Base-by-base conservation (phyloP, 2,113 vertebrate species). In the Todiramphus saurophagus region DNA sequence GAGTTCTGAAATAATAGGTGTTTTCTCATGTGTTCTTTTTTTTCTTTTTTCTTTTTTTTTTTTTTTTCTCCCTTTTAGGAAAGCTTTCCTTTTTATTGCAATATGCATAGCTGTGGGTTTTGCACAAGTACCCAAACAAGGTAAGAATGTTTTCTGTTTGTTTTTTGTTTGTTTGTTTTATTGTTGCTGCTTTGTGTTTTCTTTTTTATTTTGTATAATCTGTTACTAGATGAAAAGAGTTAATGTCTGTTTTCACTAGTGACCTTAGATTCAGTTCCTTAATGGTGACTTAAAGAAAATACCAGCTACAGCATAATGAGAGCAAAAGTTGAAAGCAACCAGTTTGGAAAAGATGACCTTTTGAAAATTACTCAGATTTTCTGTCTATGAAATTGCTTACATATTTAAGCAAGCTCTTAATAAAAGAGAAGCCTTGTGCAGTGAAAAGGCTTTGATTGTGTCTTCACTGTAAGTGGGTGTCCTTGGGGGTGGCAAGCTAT, bases 41-140 rank as follows among this genome's bases (percentile, higher is more conserved):
- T 25, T 25, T 51, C 14, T 25, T 51, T 51, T 19, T 31, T 76
- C 46, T 82, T 11, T 51, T 25, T 51, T 27, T 25, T 51, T 27
- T 19, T 31, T 76, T 43, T 82, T 37, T 83, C 89, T 95, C 62
- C 46, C 35, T 83, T 97, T n/a, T 66, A 99, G 99, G 99, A 99
- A 98, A 98, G 97, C 97, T 95, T 90, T 99, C 95, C 97, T 99
- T 97, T 98, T 99, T 96, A 97, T 99, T 97, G 97, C 99, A 98
- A 96, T 98, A 99, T 99, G 99, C 97, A 92, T 98, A 97, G 97
- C 98, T 96, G 98, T 98, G 91, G 96, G 98, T 95, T 96, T 98
- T 98, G 98, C 98, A 97, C 97, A 98, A 97, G 98, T 97, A 92
- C 98, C 97, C 95, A 97, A 98, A 95, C 97, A 96, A 98, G 98